Evolutionary conservation across 1,140 invertebrate species (phyloP).

Genomic region (Probaryconus sp.): DNA sequence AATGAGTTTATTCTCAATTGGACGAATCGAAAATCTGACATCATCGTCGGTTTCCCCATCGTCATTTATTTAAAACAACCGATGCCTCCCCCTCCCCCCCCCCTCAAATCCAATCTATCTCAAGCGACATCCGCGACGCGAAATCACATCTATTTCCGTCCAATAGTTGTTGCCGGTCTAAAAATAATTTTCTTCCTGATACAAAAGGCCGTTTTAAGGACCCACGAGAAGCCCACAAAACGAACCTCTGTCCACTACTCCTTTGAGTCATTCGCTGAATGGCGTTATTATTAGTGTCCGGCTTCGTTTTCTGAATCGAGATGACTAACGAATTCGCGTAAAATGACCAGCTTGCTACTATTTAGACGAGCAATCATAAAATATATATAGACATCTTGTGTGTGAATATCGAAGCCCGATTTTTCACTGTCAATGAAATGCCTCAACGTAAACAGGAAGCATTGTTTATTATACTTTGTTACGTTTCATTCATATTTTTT

Average conservation of each 20-base stretch:
- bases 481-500: slow-evolving; percentile 34
- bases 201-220: slow-evolving; percentile 39
- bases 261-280: slow-evolving; percentile 56
- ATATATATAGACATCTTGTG: slow-evolving; percentile 43
- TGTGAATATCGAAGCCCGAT: slow-evolving; percentile 31
- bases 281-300: slow-evolving; percentile 55
- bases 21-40: no score
- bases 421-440: slow-evolving; percentile 38
- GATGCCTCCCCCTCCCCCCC: slow-evolving; percentile 5
- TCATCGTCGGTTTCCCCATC: slow-evolving; percentile 43
- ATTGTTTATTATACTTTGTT: no score
- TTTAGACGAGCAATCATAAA: slow-evolving; percentile 7
- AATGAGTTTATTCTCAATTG: no score
- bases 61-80: slow-evolving; percentile 38
- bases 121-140: slow-evolving; percentile 36
- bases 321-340: slow-evolving; percentile 53
- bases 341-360: slow-evolving; percentile 31
- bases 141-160: slow-evolving; percentile 47
- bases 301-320: slow-evolving; percentile 49
- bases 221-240: slow-evolving; percentile 26
- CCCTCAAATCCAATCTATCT: slow-evolving; percentile 26
- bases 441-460: slow-evolving; percentile 27
- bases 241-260: slow-evolving; percentile 16
- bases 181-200: slow-evolving; percentile 54
- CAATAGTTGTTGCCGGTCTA: slow-evolving; percentile 18